Base-by-base conservation (phyloP, 1,140 invertebrate genomes). In the Listronotus oregonensis region DNA sequence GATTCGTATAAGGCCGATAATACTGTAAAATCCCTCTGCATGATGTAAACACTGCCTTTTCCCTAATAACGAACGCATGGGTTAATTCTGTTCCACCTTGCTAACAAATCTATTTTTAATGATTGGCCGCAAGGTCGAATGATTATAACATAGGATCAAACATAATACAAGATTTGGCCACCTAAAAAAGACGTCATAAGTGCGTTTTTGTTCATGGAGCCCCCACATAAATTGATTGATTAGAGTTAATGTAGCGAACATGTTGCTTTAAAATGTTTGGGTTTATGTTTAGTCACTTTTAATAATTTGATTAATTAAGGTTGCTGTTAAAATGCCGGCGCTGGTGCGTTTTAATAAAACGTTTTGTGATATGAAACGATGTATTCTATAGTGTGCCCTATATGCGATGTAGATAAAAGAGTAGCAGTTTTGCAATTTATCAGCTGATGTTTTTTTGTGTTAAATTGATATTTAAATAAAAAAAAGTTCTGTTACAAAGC, bases 101-200 rank as follows among this genome's bases (percentile, higher is more conserved):
- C 10, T 32, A 31, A 10, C 14, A 31, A 51, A 51, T 51, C 49
- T 51, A 51, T 51, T 51, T 51, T 51, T 51, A 51, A 51, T 51
- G 49, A 32, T 10, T 37, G 34, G 11, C 34, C 8, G 8, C 34
- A 37, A 37, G 34, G 34, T 37, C 21, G 11, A 49, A 8, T 6
- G 46, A 15, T 21, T 18, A 39, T 54, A n/a, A 32, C n/a, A 54
- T 39, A 10, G 51, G 32, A 37, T 54, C 31, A 54, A 54, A 37
- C 32, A 39, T 37, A 54, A 54, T 54, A 17, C n/a, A 54, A 37
- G n/a, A 54, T 39, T 54, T 54, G 46, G 46, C 46, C 8, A 49
- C 15, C 18, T 21, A 21, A 49, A 49, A n/a, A 49, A 49, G 18
- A 27, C 46, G 46, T 49, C 46, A 49, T 14, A 44, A 44, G 42